Evolutionary conservation across 2,888 invertebrate species (phyloP).

Genomic region (Spodoptera littoralis): DNA sequence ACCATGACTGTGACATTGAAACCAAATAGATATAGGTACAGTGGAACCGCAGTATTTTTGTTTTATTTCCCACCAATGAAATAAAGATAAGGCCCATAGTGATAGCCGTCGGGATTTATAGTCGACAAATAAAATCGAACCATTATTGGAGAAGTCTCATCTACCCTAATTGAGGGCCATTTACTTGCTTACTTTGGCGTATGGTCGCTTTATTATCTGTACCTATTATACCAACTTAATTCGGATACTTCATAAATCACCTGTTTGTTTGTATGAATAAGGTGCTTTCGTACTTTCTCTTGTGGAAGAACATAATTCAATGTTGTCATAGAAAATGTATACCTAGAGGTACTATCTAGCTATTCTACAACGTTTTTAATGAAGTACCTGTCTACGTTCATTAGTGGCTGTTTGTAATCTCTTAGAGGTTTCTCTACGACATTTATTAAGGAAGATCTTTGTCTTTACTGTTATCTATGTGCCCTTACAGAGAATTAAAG

Average conservation of each 20-base stretch:
- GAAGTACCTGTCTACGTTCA: background rate
- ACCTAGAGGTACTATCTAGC: too few species aligned
- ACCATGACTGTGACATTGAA: constrained; percentile 30
- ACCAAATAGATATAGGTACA: constrained; percentile 36
- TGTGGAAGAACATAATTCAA: background rate
- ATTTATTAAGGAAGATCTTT: too few species aligned
- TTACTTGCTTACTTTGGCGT: constrained; percentile 34
- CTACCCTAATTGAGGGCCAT: constrained; percentile 49
- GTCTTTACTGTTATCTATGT: too few species aligned
- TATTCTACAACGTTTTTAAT: background rate
- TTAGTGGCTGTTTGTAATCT: background rate
- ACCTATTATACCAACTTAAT: constrained; percentile 11
- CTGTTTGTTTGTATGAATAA: background rate
- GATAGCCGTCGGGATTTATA: constrained; percentile 55
- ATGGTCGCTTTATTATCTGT: constrained; percentile 26
- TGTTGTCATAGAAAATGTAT: background rate
- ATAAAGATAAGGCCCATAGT: constrained; percentile 55
- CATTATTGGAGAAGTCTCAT: constrained; percentile 45
- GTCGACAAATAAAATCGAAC: constrained; percentile 53
- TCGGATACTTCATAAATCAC: constrained; percentile 1
- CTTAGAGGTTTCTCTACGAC: too few species aligned
- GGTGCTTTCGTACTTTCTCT: background rate
- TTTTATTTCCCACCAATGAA: constrained; percentile 55
- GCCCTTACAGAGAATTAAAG: too few species aligned
- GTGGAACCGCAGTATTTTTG: constrained; percentile 43